Conservation (phyloP, 2,888 invertebrate genomes). For the Agrochola macilenta region DNA sequence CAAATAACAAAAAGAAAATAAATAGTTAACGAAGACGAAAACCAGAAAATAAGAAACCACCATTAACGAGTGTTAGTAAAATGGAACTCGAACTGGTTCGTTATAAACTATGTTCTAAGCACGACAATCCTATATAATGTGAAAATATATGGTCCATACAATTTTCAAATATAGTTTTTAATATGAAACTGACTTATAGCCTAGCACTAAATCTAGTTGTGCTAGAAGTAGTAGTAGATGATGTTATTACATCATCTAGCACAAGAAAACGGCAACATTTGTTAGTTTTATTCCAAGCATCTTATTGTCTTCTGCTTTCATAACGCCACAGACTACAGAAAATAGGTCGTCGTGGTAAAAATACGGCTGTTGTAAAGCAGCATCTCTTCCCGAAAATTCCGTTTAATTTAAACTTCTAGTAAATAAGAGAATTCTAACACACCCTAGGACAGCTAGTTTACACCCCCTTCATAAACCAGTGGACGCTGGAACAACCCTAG, state of each 20-base stretch:
- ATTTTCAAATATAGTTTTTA: background rate
- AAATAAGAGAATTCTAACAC: constrained; percentile 11
- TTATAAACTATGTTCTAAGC: background rate
- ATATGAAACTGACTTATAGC: background rate
- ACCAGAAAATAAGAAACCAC: background rate
- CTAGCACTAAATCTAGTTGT: background rate
- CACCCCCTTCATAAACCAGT: constrained; percentile 29
- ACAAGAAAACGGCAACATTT: background rate
- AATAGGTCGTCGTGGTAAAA: background rate
- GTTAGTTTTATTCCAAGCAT: background rate
- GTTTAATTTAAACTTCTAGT: background rate
- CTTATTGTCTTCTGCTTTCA: background rate
- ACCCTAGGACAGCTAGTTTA: constrained; percentile 1
- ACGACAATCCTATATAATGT: background rate
- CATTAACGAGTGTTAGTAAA: background rate
- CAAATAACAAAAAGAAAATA: background rate
- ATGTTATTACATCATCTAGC: background rate
- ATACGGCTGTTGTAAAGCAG: background rate
- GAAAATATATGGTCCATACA: background rate
- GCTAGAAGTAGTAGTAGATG: too few relatives aligned
- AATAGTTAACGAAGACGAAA: background rate
- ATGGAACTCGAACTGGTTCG: too few relatives aligned
- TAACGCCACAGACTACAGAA: background rate
- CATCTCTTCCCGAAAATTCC: background rate
- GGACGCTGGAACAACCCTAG: constrained; percentile 30